Percentiles rank a stretch among this genome's conserved stretches.
phyloP scores from a whole-genome alignment of 2,113 vertebrate species.

The Neomonachus schauinslandi region DNA sequence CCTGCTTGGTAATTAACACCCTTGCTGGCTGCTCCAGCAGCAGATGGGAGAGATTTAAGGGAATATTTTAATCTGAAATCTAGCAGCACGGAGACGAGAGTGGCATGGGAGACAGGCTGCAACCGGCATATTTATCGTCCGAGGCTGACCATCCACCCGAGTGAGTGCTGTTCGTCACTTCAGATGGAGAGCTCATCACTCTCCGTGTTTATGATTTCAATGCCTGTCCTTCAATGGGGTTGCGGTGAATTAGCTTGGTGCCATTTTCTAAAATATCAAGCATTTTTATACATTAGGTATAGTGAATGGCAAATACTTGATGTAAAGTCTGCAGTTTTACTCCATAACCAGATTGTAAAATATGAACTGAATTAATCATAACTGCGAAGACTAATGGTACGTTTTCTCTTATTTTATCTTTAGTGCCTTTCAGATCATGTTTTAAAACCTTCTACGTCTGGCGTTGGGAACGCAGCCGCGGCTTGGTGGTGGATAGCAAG shows the following conservation, averaged over 20 bases:
- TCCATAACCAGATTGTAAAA: conserved; percentile 94
- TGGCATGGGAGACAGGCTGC: conserved; percentile 55
- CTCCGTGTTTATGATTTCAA: conserved; percentile 79
- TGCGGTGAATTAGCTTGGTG: conserved; percentile 83
- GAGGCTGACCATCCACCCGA: conserved; percentile 77
- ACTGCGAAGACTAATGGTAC: conserved; percentile 91
- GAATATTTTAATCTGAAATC: conserved; percentile 78
- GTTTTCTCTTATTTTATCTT: conserved; percentile 93
- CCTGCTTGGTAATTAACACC: conserved; percentile 77
- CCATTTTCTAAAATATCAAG: conserved; percentile 85
- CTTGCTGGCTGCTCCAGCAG: conserved; percentile 62
- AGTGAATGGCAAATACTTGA: conserved; percentile 89
- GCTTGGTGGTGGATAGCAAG: conserved; percentile 89
- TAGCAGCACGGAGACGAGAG: conserved; percentile 57
- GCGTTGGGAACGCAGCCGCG: conserved; percentile 86
- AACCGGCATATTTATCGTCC: conserved; percentile 67
- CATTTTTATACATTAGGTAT: conserved; percentile 89
- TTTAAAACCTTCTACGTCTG: conserved; percentile 90
- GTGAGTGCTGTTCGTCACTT: conserved; percentile 75
- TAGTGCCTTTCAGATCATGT: conserved; percentile 90
- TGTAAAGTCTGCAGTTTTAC: conserved; percentile 92
- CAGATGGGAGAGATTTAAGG: conserved; percentile 69
- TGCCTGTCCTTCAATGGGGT: conserved; percentile 77
- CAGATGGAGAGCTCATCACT: conserved; percentile 82
- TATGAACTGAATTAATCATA: conserved; percentile 95